Evolutionary conservation across 2,113 vertebrate species (phyloP).

Genomic region (Spilogale gracilis): DNA sequence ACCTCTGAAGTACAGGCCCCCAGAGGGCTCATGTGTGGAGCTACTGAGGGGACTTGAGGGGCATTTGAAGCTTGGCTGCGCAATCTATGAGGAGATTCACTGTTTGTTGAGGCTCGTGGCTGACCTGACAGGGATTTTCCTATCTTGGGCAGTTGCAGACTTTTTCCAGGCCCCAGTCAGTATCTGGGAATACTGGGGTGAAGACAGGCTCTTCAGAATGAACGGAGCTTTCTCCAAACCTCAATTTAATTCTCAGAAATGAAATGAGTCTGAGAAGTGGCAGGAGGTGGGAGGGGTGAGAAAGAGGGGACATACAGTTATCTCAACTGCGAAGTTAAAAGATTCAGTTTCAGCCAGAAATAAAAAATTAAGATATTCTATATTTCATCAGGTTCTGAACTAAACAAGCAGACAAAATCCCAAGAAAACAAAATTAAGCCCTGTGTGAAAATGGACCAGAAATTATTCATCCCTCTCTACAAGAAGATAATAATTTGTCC

Average conservation of each 20-base stretch:
- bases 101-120: neutral
- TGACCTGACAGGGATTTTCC: neutral
- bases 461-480: neutral
- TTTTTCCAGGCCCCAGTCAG: neutral
- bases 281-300: fast-evolving
- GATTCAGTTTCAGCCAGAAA: slow-evolving; percentile 19
- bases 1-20: neutral
- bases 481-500: neutral
- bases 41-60: neutral
- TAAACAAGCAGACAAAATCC: neutral
- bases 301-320: neutral
- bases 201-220: neutral
- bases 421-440: neutral
- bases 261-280: neutral
- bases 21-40: neutral
- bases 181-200: neutral
- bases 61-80: neutral
- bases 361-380: neutral
- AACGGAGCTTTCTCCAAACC: neutral
- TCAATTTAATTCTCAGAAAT: neutral
- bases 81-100: neutral
- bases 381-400: neutral
- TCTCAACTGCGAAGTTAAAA: neutral
- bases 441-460: neutral
- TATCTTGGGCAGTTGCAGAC: neutral